Conservation (phyloP, 2,888 invertebrate species). For the Hesperia comma region DNA sequence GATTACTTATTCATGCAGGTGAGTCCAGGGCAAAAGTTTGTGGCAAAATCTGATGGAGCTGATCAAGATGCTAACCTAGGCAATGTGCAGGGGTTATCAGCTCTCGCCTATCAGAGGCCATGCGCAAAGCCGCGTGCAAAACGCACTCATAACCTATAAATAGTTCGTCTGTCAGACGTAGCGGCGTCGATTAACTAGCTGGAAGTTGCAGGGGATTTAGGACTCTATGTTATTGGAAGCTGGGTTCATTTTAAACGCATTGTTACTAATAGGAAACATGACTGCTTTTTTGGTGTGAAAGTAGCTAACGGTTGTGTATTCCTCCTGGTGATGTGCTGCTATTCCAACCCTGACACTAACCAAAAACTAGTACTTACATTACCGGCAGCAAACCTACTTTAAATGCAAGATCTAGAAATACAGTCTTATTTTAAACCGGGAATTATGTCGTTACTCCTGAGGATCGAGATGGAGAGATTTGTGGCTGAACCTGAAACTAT, state of each 20-base stretch:
- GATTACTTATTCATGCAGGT: too few species aligned
- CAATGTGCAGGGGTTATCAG: not conserved
- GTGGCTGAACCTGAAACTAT: too few species aligned
- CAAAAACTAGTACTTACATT: not conserved
- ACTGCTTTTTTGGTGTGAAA: constrained; percentile 3
- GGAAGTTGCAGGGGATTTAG: constrained; percentile 7
- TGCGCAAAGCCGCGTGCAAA: constrained; percentile 32
- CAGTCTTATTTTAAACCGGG: too few species aligned
- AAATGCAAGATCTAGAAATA: too few species aligned
- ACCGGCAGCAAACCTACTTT: too few species aligned
- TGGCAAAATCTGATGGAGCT: not conserved
- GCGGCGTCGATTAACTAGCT: constrained; percentile 29
- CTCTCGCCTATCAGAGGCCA: constrained; percentile 14
- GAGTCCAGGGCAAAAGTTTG: too few species aligned
- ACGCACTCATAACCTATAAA: constrained; percentile 28
- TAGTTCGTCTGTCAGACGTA: constrained; percentile 33
- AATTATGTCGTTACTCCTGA: too few species aligned
- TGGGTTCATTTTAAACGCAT: not conserved
- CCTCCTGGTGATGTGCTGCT: not conserved
- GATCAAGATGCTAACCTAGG: not conserved
- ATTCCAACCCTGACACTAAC: not conserved
- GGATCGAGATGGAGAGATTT: too few species aligned
- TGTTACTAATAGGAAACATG: constrained; percentile 5
- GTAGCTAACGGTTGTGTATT: not conserved
- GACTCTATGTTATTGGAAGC: not conserved